Evolutionary conservation across 2,888 invertebrate species (phyloP).

Genomic region (Pasiphila rectangulata): DNA sequence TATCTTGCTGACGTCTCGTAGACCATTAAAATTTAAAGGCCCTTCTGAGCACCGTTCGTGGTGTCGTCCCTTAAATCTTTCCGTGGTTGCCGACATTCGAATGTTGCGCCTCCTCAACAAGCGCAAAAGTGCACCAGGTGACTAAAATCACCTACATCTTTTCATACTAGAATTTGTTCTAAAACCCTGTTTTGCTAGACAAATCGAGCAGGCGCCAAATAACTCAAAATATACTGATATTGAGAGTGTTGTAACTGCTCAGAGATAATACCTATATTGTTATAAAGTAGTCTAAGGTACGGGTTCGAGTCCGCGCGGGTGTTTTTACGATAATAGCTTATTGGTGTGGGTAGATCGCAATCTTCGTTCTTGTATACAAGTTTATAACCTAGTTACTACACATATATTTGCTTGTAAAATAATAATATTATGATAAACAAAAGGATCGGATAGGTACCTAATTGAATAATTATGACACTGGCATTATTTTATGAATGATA

Average conservation of each 20-base stretch:
- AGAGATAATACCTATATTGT: conserved; percentile 1
- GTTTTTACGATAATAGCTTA: background rate
- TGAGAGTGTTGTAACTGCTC: background rate
- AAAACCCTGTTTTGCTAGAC: background rate
- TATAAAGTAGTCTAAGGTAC: too few species aligned
- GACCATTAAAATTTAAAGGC: too few species aligned
- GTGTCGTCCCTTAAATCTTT: too few species aligned
- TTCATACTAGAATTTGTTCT: background rate
- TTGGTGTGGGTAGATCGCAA: background rate
- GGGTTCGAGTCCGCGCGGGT: background rate
- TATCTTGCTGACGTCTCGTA: too few species aligned
- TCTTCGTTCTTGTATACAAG: background rate
- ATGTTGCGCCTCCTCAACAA: too few species aligned
- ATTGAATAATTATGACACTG: too few species aligned
- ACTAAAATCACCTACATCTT: background rate
- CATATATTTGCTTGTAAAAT: background rate
- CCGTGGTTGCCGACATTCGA: too few species aligned
- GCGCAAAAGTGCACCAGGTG: background rate
- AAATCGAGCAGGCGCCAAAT: background rate
- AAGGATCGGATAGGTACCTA: too few species aligned
- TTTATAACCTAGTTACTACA: background rate
- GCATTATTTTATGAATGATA: too few species aligned
- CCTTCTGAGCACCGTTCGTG: too few species aligned
- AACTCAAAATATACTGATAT: background rate
- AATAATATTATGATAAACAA: too few species aligned